phyloP scores from a whole-genome alignment of 2,113 vertebrate species.

The Grantiella picta region DNA sequence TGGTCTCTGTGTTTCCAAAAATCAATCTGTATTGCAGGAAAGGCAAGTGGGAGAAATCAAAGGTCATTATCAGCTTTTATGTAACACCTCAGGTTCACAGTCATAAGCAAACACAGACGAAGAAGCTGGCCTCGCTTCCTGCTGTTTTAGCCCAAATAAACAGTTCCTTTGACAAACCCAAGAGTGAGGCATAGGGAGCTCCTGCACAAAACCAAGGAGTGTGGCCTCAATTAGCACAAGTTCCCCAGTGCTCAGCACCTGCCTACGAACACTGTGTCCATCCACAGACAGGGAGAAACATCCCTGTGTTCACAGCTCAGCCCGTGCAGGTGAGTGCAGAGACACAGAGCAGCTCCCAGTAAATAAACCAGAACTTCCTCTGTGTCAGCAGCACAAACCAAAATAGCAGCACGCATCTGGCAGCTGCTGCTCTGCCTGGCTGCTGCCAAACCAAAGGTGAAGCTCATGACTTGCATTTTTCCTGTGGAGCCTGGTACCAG shows the following conservation, averaged over 20 bases:
- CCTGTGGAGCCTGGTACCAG: not conserved
- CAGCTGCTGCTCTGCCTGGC: not conserved
- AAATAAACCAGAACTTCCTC: not conserved
- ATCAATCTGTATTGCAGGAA: not conserved
- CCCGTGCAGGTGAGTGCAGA: not conserved
- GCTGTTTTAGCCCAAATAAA: not conserved
- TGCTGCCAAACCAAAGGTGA: not conserved
- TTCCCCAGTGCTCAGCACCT: accelerated
- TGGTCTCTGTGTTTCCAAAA: not conserved
- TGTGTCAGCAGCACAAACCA: slow-evolving; percentile 31
- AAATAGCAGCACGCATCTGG: slow-evolving; percentile 18
- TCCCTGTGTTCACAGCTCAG: not conserved
- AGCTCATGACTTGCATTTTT: slow-evolving; percentile 15
- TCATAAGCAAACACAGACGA: not conserved
- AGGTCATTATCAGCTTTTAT: not conserved
- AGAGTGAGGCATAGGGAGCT: not conserved
- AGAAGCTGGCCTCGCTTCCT: not conserved
- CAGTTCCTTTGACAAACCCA: not conserved
- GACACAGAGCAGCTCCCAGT: not conserved
- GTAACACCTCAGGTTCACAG: not conserved
- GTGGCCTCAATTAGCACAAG: not conserved
- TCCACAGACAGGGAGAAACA: not conserved
- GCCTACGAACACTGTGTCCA: accelerated
- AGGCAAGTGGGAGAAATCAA: not conserved
- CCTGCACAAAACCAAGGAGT: not conserved